Conservation (phyloP, 2,113 vertebrate species). For the Cryptomyrus ogoouensis region DNA sequence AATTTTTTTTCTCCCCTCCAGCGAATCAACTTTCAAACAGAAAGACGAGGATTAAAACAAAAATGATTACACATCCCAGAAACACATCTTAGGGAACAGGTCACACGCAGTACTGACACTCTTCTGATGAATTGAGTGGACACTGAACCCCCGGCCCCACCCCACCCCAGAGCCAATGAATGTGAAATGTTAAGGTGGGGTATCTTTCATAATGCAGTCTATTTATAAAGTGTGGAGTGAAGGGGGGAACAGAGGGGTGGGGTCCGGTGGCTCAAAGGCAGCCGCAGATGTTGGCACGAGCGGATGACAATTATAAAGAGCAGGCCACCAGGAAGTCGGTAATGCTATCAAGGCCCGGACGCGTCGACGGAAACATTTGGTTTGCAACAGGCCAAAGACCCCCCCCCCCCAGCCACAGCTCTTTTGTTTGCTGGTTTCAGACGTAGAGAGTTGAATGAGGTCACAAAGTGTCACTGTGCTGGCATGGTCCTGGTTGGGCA, state of each 20-base stretch:
- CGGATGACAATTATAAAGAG: slow-evolving; percentile 38
- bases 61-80: slow-evolving; percentile 30
- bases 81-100: slow-evolving; percentile 45
- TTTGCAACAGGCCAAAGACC: slow-evolving; percentile 27
- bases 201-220: slow-evolving; percentile 34
- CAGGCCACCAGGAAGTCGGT: slow-evolving; percentile 45
- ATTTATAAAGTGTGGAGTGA: slow-evolving; percentile 35
- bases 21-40: slow-evolving; percentile 53
- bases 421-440: neutral
- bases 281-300: slow-evolving; percentile 39
- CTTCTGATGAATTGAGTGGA: slow-evolving; percentile 56
- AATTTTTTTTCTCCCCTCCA: slow-evolving; percentile 70
- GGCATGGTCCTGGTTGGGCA: neutral
- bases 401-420: neutral
- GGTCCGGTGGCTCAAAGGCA: slow-evolving; percentile 21
- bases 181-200: slow-evolving; percentile 17
- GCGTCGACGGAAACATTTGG: slow-evolving; percentile 39
- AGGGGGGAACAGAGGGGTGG: neutral
- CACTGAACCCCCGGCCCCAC: slow-evolving; percentile 23
- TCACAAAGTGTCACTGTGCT: neutral
- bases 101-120: slow-evolving; percentile 41
- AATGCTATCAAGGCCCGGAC: slow-evolving; percentile 35
- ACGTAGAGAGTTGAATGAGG: neutral
- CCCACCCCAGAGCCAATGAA: slow-evolving; percentile 10
- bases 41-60: slow-evolving; percentile 8